Conservation (phyloP, 2,797 vertebrate genomes). For the Eupleurogrammus muticus region DNA sequence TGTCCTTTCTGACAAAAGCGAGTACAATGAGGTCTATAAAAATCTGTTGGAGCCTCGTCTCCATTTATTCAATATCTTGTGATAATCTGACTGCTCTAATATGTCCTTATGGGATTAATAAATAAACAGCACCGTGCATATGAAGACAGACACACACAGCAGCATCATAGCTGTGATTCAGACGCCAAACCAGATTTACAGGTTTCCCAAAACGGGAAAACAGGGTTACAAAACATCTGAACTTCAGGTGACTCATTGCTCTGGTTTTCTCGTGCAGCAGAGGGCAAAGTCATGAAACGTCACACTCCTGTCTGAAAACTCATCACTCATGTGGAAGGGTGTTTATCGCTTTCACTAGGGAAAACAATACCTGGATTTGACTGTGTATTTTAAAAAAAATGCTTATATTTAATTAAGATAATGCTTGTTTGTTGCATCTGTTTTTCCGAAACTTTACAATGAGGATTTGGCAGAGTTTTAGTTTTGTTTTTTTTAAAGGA, state of each 20-base stretch:
- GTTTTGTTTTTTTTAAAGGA: background rate
- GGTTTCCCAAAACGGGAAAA: background rate
- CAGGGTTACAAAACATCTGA: background rate
- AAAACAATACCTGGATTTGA: background rate
- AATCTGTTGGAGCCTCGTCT: too few relatives aligned
- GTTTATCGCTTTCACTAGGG: background rate
- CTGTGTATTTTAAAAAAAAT: background rate
- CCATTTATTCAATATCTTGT: background rate
- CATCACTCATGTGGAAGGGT: background rate
- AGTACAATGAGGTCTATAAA: background rate
- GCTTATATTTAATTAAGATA: background rate
- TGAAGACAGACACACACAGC: background rate
- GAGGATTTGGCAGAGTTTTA: background rate
- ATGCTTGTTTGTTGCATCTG: background rate
- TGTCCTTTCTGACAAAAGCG: too few relatives aligned
- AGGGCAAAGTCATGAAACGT: background rate
- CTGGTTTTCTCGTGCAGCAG: background rate
- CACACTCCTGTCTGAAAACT: background rate
- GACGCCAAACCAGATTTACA: background rate
- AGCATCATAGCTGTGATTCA: background rate
- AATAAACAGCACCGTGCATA: background rate
- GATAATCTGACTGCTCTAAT: background rate
- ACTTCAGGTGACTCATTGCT: conserved; percentile 22
- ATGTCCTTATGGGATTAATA: background rate
- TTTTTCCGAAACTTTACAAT: background rate